A percentile compares a stretch with the other conserved stretches of the same genome.
Evolutionary conservation across 2,113 vertebrate genomes (phyloP).

Genomic region (Phylloscopus whistleri): DNA sequence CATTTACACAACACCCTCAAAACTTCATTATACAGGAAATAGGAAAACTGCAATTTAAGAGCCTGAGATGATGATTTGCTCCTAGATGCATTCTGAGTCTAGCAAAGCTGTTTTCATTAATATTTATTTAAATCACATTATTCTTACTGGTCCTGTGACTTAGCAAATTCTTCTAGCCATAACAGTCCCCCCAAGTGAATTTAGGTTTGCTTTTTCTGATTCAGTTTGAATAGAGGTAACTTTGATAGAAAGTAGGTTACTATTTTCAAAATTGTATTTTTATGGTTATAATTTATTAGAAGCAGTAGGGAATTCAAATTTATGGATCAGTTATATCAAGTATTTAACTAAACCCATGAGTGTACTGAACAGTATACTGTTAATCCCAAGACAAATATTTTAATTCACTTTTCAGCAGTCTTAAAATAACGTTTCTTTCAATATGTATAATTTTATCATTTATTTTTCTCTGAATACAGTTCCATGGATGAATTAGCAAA

Average conservation of each 20-base stretch:
- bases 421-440: slow-evolving; percentile 44
- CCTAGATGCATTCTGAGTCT: background rate
- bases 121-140: slow-evolving; percentile 10
- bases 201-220: background rate
- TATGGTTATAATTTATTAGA: slow-evolving; percentile 36
- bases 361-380: slow-evolving; percentile 22
- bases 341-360: slow-evolving; percentile 48
- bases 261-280: slow-evolving; percentile 34
- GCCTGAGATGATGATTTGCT: background rate
- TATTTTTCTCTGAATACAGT: slow-evolving; percentile 31
- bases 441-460: slow-evolving; percentile 50
- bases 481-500: slow-evolving; percentile 41
- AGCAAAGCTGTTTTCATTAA: background rate
- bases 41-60: background rate
- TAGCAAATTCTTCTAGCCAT: slow-evolving; percentile 5
- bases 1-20: background rate
- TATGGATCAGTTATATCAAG: slow-evolving; percentile 45
- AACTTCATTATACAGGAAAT: background rate
- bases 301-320: slow-evolving; percentile 45
- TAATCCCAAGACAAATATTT: slow-evolving; percentile 59
- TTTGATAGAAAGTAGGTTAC: background rate
- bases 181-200: background rate
- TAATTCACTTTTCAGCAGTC: slow-evolving; percentile 53
- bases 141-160: background rate
- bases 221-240: background rate